phyloP scores from a whole-genome alignment of 2,113 vertebrate genomes.

The Pardalotus punctatus region DNA sequence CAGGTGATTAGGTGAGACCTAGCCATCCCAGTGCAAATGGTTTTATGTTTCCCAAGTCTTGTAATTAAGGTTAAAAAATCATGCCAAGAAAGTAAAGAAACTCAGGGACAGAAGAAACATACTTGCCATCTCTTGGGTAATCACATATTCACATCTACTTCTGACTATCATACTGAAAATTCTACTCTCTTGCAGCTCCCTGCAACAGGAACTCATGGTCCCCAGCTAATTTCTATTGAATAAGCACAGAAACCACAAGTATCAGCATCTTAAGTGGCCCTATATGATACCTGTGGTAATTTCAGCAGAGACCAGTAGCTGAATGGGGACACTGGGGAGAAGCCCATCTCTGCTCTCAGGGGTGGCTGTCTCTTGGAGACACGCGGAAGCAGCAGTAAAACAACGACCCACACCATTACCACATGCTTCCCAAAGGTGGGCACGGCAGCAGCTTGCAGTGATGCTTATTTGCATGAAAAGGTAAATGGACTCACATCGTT shows the following conservation, averaged over 20 bases:
- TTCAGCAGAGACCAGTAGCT: background rate
- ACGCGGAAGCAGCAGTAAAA: background rate
- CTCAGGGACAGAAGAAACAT: background rate
- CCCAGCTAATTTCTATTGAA: background rate
- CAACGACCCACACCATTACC: background rate
- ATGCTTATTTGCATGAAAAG: background rate
- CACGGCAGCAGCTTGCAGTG: background rate
- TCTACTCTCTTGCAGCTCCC: background rate
- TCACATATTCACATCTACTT: background rate
- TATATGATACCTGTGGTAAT: background rate
- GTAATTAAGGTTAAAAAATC: background rate
- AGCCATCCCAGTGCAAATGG: background rate
- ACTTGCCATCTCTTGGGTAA: background rate
- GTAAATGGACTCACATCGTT: constrained; percentile 87
- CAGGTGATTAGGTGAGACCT: background rate
- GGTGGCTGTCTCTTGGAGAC: background rate
- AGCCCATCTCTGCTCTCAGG: background rate
- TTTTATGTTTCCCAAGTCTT: background rate
- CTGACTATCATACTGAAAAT: background rate
- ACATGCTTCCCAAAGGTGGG: background rate
- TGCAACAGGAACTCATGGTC: background rate
- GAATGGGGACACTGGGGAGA: background rate
- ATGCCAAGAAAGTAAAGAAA: background rate
- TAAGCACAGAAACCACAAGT: background rate
- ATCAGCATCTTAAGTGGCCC: background rate